Base-by-base conservation (phyloP, 2,113 vertebrate species). In the Bubalus kerabau region DNA sequence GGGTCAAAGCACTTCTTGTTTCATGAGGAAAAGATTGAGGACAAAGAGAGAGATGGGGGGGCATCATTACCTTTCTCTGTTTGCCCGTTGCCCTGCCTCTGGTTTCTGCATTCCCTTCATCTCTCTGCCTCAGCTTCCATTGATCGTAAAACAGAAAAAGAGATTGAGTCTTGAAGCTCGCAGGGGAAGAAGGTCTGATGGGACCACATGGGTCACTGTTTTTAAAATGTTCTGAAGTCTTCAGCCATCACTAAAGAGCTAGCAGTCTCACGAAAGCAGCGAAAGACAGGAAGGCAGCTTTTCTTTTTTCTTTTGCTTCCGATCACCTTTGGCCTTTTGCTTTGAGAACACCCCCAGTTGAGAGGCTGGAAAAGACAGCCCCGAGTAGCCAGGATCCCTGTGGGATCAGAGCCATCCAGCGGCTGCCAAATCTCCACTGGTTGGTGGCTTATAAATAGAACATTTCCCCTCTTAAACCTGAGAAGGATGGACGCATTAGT, bases 401-500 rank as follows among this genome's bases (percentile, higher is more conserved):
- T 96, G 96, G 97, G 95, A 96, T 98, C 93, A 95, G 87, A 95
- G 92, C 96, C 90, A 95, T 97, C 74, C 87, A 32, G 48, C 87
- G 87, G 23, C 93, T 97, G 97, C 81, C 98, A 97, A 62, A 95
- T 97, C 87, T 96, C 74, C 85, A 28, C 90, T 94, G 98, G 91
- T 88, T 48, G 46, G 78, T 87, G 32, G 94, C 87, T 96, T 98
- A 96, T 97, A 98, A 98, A 98, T 94, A 97, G 97, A 62, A 96
- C 85, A 87, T 98, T 98, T 98, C 97, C 97, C 97, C 52, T 93
- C 84, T 97, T 98, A 97, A 95, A 97, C 92, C 92, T 56, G 97
- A 98, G 98, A 88, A 8, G 97, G 92, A 90, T 92, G 57, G 95
- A 84, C 26, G 57, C 95, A 96, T 95, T 32, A 21, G 80, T 87